Base-by-base conservation (phyloP, 2,797 vertebrate species). In the Pipistrellus nathusii region DNA sequence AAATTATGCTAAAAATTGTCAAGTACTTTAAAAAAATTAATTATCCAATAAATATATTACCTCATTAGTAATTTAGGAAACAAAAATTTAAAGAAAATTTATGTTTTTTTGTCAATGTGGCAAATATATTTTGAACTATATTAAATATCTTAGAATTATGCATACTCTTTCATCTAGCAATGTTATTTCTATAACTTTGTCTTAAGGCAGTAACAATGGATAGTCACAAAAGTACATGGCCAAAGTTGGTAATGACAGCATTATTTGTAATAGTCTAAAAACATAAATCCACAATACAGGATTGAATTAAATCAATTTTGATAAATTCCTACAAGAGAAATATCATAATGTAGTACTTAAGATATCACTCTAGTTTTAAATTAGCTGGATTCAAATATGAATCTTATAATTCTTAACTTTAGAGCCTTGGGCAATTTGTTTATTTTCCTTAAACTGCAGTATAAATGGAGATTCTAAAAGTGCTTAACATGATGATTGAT, bases 111-210 rank as follows among this genome's bases (percentile, higher is more conserved):
- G n/a, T 53, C 23, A 93, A 80, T 77, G 27, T 59, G 23, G 30
- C 32, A 68, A 69, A 55, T 81, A 57, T 69, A 69, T 64, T 87
- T 91, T 88, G 38, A 90, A 85, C 17, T 55, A 44, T 35, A 51
- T 48, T 57, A 44, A 91, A 85, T 64, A 32, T 44, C 69, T 95
- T 59, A 72, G 15, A 85, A 86, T 82, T 68, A 55, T 51, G 8
- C 30, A 48, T 53, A 59, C 11, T 55, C 51, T 89, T 72, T 92
- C 17, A 72, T 14, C 32, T 10, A 86, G 12, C 25, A 66, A 77
- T 85, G 88, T 89, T 30, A 88, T n/a, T 85, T 81, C 41, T 86
- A n/a, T 81, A 86, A 68, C 12, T 59, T 88, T 84, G 51, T 78
- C 23, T 57, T 92, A 92, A 69, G 51, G 21, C 2, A 92, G 4